These are phyloP conservation scores for Phalera bucephala DNA, from an alignment of 2,888 invertebrate genomes.

Conservation along the genomic window DNA sequence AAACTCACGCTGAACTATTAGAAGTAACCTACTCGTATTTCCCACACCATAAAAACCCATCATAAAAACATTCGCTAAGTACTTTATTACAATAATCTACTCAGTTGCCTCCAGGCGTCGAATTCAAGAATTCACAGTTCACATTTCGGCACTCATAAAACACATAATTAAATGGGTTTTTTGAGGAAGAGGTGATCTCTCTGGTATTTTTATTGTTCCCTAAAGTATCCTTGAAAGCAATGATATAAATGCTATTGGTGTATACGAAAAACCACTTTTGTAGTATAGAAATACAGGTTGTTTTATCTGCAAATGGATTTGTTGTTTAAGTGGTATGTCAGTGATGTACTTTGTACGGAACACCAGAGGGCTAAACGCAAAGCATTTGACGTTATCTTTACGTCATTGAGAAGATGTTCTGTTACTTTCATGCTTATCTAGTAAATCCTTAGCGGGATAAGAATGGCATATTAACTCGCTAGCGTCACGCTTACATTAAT, in stretches of 20 bases:
- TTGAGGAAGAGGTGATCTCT: constrained; percentile 35
- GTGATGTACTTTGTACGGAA: constrained; percentile 54
- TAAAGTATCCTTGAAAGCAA: constrained; percentile 27
- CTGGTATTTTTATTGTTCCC: constrained; percentile 48
- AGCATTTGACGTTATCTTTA: too few species aligned
- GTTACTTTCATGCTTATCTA: too few species aligned
- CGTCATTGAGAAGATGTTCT: too few species aligned
- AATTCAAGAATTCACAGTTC: constrained; percentile 36
- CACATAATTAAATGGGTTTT: constrained; percentile 49
- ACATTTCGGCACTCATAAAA: constrained; percentile 43
- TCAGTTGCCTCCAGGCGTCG: constrained; percentile 24
- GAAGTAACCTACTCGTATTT: too few species aligned
- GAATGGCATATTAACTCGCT: too few species aligned
- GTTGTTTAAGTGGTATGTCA: constrained; percentile 37
- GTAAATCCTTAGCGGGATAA: too few species aligned
- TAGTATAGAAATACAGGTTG: constrained; percentile 11
- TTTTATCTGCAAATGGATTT: constrained; percentile 13
- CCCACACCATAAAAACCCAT: constrained; percentile 32
- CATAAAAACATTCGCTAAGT: constrained; percentile 28
- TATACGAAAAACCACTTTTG: neutral
- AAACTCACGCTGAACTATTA: too few species aligned
- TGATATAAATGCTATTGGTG: neutral
- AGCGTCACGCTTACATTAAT: too few species aligned
- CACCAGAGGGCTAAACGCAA: too few species aligned
- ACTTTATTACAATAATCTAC: constrained; percentile 36